phyloP scores from a whole-genome alignment of 2,113 vertebrate species.

The Podarcis muralis region DNA sequence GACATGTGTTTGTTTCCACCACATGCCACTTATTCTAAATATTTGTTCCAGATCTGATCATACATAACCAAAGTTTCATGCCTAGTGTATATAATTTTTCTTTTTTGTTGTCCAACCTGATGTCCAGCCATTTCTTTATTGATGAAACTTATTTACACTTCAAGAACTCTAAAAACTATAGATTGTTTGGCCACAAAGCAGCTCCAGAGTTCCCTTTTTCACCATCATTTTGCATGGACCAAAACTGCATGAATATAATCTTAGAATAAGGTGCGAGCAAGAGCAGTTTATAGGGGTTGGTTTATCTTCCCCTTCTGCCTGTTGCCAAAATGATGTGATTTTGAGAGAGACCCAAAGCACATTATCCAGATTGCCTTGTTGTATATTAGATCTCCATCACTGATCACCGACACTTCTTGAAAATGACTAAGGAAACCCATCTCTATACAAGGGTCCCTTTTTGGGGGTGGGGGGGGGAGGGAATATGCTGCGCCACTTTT shows the following conservation, averaged over 20 bases:
- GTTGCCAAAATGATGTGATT: neutral
- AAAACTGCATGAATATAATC: neutral
- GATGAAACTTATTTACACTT: neutral
- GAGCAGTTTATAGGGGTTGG: neutral
- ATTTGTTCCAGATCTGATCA: neutral
- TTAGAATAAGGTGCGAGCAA: neutral
- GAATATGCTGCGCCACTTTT: no score
- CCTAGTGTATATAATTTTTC: neutral
- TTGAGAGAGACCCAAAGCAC: neutral
- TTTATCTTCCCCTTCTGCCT: neutral
- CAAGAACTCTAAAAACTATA: neutral
- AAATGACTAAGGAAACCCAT: no score
- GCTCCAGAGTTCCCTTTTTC: neutral
- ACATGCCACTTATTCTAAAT: neutral
- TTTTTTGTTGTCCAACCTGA: neutral
- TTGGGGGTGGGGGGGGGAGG: no score
- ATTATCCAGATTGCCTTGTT: neutral
- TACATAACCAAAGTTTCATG: neutral
- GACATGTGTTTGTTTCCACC: no score
- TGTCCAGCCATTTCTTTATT: neutral
- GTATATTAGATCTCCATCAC: neutral
- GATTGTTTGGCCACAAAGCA: neutral
- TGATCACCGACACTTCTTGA: no score
- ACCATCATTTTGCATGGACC: neutral
- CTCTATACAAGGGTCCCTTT: no score